Evolutionary conservation across 2,888 invertebrate genomes (phyloP), one percentile per base, ranked within the genome.

Genomic region (Melitaea athalia): DNA sequence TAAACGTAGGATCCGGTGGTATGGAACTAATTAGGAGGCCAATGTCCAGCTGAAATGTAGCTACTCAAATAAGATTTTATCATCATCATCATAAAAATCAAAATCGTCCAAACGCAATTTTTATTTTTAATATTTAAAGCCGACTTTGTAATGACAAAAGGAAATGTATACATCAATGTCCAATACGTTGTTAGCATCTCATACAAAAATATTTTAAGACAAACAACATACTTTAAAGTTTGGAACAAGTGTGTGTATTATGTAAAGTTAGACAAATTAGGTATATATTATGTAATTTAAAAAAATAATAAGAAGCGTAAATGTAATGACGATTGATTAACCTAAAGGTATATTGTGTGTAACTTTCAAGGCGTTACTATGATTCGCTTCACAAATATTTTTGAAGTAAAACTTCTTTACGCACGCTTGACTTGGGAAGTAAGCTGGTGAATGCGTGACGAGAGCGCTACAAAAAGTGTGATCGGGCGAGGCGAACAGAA

Each of bases 21-120:
- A 53, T 53, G 68, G 43, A 64, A 68, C 68, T 60, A 68, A 68
- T 68, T 64, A 68, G 60, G 60, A 68, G 64, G 64, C 53, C 68
- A 68, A 60, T 63, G 68, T 42, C 49, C 64, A 64, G 14, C 15
- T 31, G 33, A 52, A 24, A 31, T 52, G 50, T 49, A 11, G 14
- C 59, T 59, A 55, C 33, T 63, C 43, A 68, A 47, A 57, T 38
- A 67, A 45, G 50, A 59, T 62, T 63, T 63, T 38, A 60, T 60
- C 33, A 45, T 38, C 14, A 53, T 38, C 52, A n/a, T 65, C 55
- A 68, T 68, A 55, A 55, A 59, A 59, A 31, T 68, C 62, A 60
- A 70, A 70, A 53, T 66, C 57, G 14, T 33, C 8, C 31, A 14
- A 55, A 33, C 53, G n/a, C 14, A 31, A 15, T 17, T 4, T 17